Evolutionary conservation across 2,113 vertebrate species (phyloP), one percentile per base, ranked within the genome.

Genomic region (Podocnemis expansa): DNA sequence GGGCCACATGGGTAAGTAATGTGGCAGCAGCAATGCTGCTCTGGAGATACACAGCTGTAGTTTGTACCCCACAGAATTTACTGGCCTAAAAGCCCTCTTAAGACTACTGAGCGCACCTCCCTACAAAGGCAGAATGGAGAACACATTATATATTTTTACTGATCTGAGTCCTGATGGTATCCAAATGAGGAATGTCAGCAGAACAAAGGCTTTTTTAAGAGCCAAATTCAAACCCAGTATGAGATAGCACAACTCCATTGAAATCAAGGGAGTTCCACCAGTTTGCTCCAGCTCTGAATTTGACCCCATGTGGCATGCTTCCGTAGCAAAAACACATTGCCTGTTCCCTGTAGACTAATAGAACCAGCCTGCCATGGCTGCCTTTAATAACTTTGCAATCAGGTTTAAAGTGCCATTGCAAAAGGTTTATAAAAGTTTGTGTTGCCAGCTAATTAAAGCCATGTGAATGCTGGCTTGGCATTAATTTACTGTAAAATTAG

Each of bases 401-500:
- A 95, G 85, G 90, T 96, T 95, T 95, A 88, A 97, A 96, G 93
- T 93, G 91, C 94, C 87, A 83, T 91, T 90, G 94, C 85, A 80
- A 96, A 96, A 97, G 94, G 94, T 97, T 96, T 96, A 95, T 96
- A 97, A 96, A 97, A 97, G 94, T 96, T 96, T 95, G 96, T 94
- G 91, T 94, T 97, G 89, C 94, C 88, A 97, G 97, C 93, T 98
- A 98, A 98, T 97, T 96, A 98, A 96, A 97, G 90, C 95, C 87
- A 96, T 95, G 94, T 92, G 95, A 89, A 95, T n/a, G 93, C 94
- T 89, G 14, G 81, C 84, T 91, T 83, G 89, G 78, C 93, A 95
- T 96, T 96, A 97, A 97, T 97, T 97, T 97, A 93, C 96, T 16
- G 80, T 95, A 97, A 97, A 97, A 96, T 93, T 76, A 96, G 96